Evolutionary conservation across 2,888 invertebrate species (phyloP), one percentile per base, ranked within the genome.

Genomic region (Netelia melanura): DNA sequence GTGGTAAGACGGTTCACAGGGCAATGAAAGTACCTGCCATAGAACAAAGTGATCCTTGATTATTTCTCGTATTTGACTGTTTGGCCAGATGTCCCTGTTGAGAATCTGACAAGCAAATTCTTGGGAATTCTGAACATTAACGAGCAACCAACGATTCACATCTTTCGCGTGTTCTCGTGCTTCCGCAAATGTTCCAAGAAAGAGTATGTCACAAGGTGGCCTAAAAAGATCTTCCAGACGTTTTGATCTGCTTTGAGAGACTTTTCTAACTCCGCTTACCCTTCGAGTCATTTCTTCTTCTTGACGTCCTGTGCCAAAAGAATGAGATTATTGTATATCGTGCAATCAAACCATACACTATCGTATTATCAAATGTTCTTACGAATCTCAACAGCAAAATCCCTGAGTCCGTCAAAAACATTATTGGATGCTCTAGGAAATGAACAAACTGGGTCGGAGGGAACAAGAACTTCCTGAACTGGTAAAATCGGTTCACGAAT

Each of bases 61-160:
- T 80, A 97, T 93, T 78, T 95, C 94, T 84, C 95, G 95, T 6
- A 97, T 95, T 79, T 95, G 94, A 62, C 93, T 92, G 87, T 95
- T 95, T 14, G 96, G 95, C 97, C 97, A 97, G 1, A 97, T 95
- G 91, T 97, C 97, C 64, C 96, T 94, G 92, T 97, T 96, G 67
- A 97, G 93, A 10, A 96, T 95, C 92, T 97, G 96, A 87, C 96
- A 97, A 25, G 95, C 94, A 91, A 97, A 97, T 91, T 96, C 96
- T 88, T 95, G 95, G 30, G 95, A 95, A 92, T 96, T 95, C 91
- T 97, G 97, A 9, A 97, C 95, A 91, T 97, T 97, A 0, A 97
- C 96, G 88, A 97, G 93, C 30, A 97, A 91, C 97, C 97, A 97
- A 80, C 95, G 95, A 88, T 96, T 95, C 17, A 94, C 93, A 3